Percentiles rank a stretch among this genome's conserved stretches.
Evolutionary conservation across 1,140 invertebrate genomes (phyloP).

Genomic region (Aricia agestis): DNA sequence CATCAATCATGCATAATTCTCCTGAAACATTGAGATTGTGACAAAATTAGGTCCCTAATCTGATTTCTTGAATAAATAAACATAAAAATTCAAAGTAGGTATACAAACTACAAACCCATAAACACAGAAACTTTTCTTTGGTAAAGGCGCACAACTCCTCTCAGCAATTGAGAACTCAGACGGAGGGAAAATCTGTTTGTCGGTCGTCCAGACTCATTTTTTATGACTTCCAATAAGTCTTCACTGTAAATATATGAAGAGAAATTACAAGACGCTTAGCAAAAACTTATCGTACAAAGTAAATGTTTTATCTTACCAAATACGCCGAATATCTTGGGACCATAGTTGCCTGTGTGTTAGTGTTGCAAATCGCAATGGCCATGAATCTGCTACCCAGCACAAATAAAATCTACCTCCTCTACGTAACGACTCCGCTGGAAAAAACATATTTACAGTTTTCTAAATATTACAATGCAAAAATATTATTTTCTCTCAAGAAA

Average conservation of each 20-base stretch:
- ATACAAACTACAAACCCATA: constrained; percentile 38
- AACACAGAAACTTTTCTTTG: constrained; percentile 52
- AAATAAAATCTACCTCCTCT: constrained; percentile 64
- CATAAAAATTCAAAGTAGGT: neutral
- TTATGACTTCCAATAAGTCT: constrained; percentile 54
- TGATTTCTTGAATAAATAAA: neutral
- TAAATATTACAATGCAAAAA: neutral
- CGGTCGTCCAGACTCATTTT: constrained; percentile 54
- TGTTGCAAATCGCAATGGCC: constrained; percentile 59
- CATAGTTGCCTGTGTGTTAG: constrained; percentile 57
- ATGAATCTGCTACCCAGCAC: constrained; percentile 67
- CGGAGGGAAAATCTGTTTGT: constrained; percentile 57
- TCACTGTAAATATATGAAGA: constrained; percentile 40
- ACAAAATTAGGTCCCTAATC: neutral
- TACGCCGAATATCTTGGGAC: constrained; percentile 60
- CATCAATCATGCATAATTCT: constrained; percentile 61
- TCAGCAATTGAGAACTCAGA: constrained; percentile 57
- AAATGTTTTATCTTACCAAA: constrained; percentile 43
- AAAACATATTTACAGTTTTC: constrained; percentile 53
- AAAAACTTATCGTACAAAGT: neutral
- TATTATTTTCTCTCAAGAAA: no score
- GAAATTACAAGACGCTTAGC: neutral
- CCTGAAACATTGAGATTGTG: constrained; percentile 37
- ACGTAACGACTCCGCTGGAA: constrained; percentile 53
- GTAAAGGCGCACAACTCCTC: constrained; percentile 56